These are phyloP conservation scores for Pantherophis vulpinus DNA, from an alignment of 2,797 vertebrate genomes.

Conservation along the genomic window DNA sequence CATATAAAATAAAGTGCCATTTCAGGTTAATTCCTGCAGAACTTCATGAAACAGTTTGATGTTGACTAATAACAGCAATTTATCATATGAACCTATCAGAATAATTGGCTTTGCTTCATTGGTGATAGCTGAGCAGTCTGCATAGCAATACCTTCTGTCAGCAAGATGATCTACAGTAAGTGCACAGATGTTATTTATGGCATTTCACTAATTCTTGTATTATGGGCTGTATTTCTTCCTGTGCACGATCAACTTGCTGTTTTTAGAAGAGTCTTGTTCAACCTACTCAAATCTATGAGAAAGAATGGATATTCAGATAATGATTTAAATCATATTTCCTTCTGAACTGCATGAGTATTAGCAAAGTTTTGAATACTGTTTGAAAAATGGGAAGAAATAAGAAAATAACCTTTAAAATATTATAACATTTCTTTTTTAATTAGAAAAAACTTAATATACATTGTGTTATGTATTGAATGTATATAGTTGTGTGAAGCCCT, in stretches of 20 bases:
- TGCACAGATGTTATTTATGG: constrained; percentile 64
- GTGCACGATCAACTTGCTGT: constrained; percentile 20
- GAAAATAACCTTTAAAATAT: not conserved
- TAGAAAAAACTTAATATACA: not conserved
- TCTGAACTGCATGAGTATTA: constrained; percentile 26
- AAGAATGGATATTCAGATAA: constrained; percentile 39
- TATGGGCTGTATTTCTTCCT: constrained; percentile 45
- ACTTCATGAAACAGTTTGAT: constrained; percentile 47
- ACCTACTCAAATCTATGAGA: constrained; percentile 22
- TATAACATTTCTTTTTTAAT: not conserved
- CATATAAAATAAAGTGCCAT: constrained; percentile 24
- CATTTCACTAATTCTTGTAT: constrained; percentile 49
- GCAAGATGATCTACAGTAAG: constrained; percentile 56
- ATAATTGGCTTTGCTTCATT: constrained; percentile 63
- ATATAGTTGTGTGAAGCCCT: too few species aligned
- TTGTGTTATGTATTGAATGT: too few species aligned
- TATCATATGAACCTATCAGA: constrained; percentile 61
- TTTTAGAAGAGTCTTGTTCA: constrained; percentile 47
- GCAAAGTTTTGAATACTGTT: constrained; percentile 36
- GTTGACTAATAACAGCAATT: constrained; percentile 64
- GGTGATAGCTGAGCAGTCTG: constrained; percentile 55
- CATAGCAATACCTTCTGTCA: constrained; percentile 63
- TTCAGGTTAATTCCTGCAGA: constrained; percentile 14
- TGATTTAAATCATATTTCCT: constrained; percentile 1
- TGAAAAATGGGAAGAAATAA: not conserved